These are phyloP conservation scores for Pentalonia nigronervosa DNA, from an alignment of 1,140 invertebrate species.

Conservation along the genomic window DNA sequence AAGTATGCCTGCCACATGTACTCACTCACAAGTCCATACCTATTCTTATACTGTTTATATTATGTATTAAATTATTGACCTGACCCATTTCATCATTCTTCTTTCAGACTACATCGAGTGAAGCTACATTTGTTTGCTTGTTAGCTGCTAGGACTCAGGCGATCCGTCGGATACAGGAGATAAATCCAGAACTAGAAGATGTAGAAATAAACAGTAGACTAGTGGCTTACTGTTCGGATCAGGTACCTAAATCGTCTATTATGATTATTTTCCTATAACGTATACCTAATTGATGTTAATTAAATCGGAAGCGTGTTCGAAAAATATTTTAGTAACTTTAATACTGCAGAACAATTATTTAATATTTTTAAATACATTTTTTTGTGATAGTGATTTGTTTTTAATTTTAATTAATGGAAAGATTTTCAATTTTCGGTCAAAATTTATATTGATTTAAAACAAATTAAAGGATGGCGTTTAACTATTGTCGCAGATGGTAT, in stretches of 20 bases:
- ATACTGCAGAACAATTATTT: neutral
- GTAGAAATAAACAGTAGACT: slow-evolving; percentile 90
- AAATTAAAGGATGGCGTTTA: neutral
- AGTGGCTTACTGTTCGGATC: slow-evolving; percentile 94
- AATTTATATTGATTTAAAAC: neutral
- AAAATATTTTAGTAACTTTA: neutral
- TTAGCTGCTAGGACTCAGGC: slow-evolving; percentile 88
- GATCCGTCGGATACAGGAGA: slow-evolving; percentile 72
- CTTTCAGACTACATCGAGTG: slow-evolving; percentile 82
- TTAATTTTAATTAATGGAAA: neutral
- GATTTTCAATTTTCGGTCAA: neutral
- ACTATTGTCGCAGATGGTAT: neutral
- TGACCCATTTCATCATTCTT: neutral
- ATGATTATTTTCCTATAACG: neutral
- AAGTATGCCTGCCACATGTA: too few species aligned
- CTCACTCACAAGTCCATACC: too few species aligned
- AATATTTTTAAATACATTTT: neutral
- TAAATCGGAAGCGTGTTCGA: neutral
- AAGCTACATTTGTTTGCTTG: slow-evolving; percentile 88
- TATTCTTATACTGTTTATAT: too few species aligned
- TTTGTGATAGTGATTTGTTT: neutral
- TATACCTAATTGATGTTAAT: neutral
- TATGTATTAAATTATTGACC: neutral
- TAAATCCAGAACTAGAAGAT: slow-evolving; percentile 77
- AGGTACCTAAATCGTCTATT: slow-evolving; percentile 64